A percentile compares a stretch with the other conserved stretches of the same genome.
Conservation (phyloP, 2,113 vertebrate genomes). For the crab-eating macaque (Macaca fascicularis) region T2T-MFA8v1.1 NC_088378.1:96958001-96958500, state of each 20-base stretch:
- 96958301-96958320: background rate
- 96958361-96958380: background rate
- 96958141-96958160: background rate
- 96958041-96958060: background rate
- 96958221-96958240: background rate
- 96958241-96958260: background rate
- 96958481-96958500: background rate
- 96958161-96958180: background rate
- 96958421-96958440: background rate
- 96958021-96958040: background rate
- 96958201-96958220: background rate
- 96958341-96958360: background rate
- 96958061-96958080: background rate
- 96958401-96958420: background rate
- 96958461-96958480: background rate
- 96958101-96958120: background rate
- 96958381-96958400: rapidly evolving
- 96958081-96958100: background rate
- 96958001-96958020: background rate
- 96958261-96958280: background rate
- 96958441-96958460: background rate
- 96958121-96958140: background rate
- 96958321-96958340: background rate
- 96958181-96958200: background rate
- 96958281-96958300: background rate